phyloP scores from a whole-genome alignment of 2,888 invertebrate species.

The Flexamia atlantica region DNA sequence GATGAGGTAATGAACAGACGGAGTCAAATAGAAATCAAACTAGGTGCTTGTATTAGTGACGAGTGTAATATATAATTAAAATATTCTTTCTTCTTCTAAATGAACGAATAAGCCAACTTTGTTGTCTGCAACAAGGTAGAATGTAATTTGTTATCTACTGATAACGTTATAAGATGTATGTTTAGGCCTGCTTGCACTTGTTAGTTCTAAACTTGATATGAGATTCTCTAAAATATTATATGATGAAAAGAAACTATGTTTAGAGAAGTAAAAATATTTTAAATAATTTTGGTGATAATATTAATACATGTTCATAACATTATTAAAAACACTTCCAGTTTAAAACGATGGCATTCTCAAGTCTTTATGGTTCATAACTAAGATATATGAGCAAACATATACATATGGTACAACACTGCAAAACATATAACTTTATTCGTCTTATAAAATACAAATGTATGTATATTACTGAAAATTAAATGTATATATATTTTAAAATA shows the following conservation, averaged over 20 bases:
- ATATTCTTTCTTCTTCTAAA: neutral
- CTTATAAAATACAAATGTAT: slow-evolving; percentile 13
- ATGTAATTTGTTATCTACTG: neutral
- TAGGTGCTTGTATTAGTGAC: neutral
- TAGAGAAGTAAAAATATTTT: neutral
- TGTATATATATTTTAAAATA: slow-evolving; percentile 17
- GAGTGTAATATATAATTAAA: neutral
- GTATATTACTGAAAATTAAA: neutral
- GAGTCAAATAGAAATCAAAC: neutral
- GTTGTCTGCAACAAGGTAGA: neutral
- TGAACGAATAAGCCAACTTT: neutral
- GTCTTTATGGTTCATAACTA: slow-evolving; percentile 24
- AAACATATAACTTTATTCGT: slow-evolving; percentile 14
- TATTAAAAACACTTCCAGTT: slow-evolving; percentile 11
- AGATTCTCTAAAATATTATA: slow-evolving; percentile 14
- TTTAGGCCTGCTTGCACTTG: neutral
- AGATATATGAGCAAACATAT: slow-evolving; percentile 42
- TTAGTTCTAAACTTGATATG: slow-evolving; percentile 11
- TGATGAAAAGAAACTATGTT: neutral
- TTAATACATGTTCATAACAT: slow-evolving; percentile 3
- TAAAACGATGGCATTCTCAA: slow-evolving; percentile 24
- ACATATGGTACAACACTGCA: slow-evolving; percentile 36
- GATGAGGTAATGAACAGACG: neutral
- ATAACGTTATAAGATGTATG: neutral
- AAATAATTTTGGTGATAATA: neutral